Evolutionary conservation across 1,140 invertebrate species (phyloP), one percentile per base, ranked within the genome.

Genomic region (Cherax destructor): DNA sequence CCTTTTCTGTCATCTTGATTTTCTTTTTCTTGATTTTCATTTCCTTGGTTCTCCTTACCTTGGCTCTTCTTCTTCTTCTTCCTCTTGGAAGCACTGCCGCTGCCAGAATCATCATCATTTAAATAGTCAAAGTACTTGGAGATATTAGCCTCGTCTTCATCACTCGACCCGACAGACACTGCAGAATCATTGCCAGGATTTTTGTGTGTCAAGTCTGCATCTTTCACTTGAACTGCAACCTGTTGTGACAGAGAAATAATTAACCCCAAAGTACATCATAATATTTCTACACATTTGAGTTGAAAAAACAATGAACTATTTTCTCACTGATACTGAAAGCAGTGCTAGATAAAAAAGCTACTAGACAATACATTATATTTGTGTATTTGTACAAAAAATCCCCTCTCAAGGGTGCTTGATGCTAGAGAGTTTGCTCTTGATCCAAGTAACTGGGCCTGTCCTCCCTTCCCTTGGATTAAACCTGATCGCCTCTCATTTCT

Each of bases 21-120:
- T 3, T 93, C 77, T 10, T 89, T 87, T 16, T 72, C 88, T 10
- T 92, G 77, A 10, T 41, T 78, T 47, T 86, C 91, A 59, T 87
- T 86, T 21, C 49, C 69, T 4, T 77, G 61, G 65, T 88, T 88
- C 56, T 92, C 96, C 77, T 96, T 96, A 6, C 94, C 93, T 0
- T 94, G 94, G 93, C 96, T 96, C 94, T 96, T 96, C 94, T 96
- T 96, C 80, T 92, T 93, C 89, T 93, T 93, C 81, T 91, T 93
- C 84, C 86, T 86, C 50, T 80, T 92, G 83, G 88, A 91, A 59
- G 78, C 65, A 52, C 91, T 95, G 95, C 93, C 95, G 95, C 91
- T 95, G 94, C 95, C 93, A 95, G 95, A 87, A 47, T 88, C 88
- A 65, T 92, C 81, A 47, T 92, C 93, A 81, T 93, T 92, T 24